phyloP scores from a whole-genome alignment of 2,888 invertebrate species.

The Julus scanicus region DNA sequence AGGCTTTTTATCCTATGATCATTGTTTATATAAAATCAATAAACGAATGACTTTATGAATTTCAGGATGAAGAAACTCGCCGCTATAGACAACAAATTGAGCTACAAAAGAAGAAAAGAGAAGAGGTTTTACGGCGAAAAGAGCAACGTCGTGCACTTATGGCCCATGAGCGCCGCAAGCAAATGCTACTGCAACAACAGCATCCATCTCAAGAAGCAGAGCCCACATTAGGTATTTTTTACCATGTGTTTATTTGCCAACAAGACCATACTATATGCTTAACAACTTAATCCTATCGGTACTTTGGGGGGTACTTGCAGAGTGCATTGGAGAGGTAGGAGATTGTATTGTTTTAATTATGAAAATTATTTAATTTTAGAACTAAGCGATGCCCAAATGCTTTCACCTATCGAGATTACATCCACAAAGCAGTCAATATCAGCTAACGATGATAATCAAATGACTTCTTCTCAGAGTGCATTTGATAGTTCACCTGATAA shows the following conservation, averaged over 20 bases:
- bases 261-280: too few relatives aligned
- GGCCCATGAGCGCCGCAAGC: constrained; percentile 48
- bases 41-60: background rate
- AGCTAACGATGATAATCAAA: background rate
- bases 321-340: too few relatives aligned
- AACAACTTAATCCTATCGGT: too few relatives aligned
- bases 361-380: background rate
- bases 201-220: background rate
- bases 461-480: background rate
- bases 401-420: background rate
- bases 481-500: too few relatives aligned
- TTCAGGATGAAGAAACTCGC: constrained; percentile 50
- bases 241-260: too few relatives aligned
- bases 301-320: too few relatives aligned
- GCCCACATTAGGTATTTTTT: background rate
- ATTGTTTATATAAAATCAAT: too few relatives aligned
- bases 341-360: too few relatives aligned
- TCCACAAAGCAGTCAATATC: background rate
- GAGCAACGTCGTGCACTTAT: constrained; percentile 39
- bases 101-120: constrained; percentile 50
- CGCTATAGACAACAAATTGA: constrained; percentile 45
- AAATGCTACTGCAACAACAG: constrained; percentile 32
- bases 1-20: too few relatives aligned
- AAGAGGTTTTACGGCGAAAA: constrained; percentile 35
- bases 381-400: background rate